Conservation (phyloP, 2,797 vertebrate species). For the Acestrorhynchus altus region DNA sequence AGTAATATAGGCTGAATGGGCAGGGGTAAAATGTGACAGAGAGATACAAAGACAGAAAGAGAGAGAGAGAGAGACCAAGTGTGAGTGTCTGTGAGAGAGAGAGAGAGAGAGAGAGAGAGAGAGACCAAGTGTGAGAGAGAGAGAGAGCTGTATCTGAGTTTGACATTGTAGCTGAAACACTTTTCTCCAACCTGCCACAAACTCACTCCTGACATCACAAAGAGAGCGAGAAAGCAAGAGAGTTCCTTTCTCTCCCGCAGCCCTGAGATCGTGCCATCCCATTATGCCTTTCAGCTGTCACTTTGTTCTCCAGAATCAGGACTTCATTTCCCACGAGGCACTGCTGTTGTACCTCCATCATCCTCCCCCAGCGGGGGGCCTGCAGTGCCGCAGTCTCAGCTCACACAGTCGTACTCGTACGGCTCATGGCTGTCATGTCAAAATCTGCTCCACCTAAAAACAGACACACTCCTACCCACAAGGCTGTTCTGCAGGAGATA, state of each 20-base stretch:
- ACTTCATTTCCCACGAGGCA: conserved; percentile 48
- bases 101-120: not conserved
- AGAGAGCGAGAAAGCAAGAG: conserved; percentile 12
- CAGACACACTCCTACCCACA: not conserved
- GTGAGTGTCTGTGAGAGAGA: not conserved
- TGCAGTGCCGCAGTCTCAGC: not conserved
- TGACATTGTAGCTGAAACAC: no score
- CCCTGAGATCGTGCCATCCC: conserved; percentile 16
- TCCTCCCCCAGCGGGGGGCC: conserved; percentile 27
- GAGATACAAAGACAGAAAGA: not conserved
- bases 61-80: not conserved
- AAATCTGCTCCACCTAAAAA: conserved; percentile 26
- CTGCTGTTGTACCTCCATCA: conserved; percentile 34
- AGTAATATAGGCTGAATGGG: no score
- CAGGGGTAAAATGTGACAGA: not conserved
- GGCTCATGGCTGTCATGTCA: not conserved
- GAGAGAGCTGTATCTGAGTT: not conserved
- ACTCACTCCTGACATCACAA: no score
- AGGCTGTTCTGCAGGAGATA: conserved; percentile 8
- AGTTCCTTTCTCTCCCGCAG: not conserved
- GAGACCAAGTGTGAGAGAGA: not conserved
- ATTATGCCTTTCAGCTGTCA: conserved; percentile 21
- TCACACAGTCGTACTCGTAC: not conserved
- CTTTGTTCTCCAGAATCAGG: conserved; percentile 23
- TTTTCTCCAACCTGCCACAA: no score